Evolutionary conservation across 2,888 invertebrate species (phyloP).

Genomic region (Lordiphosa fenestrarum): DNA sequence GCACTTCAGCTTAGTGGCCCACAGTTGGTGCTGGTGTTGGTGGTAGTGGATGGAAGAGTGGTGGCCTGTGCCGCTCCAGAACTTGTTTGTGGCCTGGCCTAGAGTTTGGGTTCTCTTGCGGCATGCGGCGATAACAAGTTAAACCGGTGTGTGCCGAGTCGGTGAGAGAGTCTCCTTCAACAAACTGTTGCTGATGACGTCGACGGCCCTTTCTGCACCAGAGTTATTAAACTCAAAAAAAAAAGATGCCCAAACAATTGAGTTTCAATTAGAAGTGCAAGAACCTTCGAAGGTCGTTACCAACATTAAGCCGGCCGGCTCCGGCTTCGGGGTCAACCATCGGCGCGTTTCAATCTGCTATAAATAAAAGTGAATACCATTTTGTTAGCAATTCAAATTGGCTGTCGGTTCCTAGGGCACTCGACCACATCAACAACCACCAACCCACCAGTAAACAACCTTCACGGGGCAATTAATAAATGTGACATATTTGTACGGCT

Average conservation of each 20-base stretch:
- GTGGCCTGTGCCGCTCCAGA: slow-evolving; percentile 64
- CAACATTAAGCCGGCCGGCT: slow-evolving; percentile 51
- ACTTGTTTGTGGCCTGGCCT: slow-evolving; percentile 70
- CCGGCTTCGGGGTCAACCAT: slow-evolving; percentile 24
- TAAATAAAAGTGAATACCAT: too few species aligned
- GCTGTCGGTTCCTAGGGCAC: too few species aligned
- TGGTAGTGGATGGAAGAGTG: background rate
- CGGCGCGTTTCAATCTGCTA: too few species aligned
- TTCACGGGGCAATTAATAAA: slow-evolving; percentile 20
- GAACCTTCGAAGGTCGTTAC: slow-evolving; percentile 33
- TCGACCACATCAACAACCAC: slow-evolving; percentile 12
- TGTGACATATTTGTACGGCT: slow-evolving; percentile 49
- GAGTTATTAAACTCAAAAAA: slow-evolving; percentile 31
- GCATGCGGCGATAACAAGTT: slow-evolving; percentile 75
- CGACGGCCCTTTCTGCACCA: slow-evolving; percentile 43
- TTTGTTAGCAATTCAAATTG: too few species aligned
- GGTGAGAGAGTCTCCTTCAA: slow-evolving; percentile 59
- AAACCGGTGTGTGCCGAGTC: slow-evolving; percentile 65
- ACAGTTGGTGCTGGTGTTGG: slow-evolving; percentile 16
- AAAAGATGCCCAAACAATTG: slow-evolving; percentile 38
- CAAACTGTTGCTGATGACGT: slow-evolving; percentile 72
- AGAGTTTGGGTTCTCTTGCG: slow-evolving; percentile 42
- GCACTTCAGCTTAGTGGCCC: slow-evolving; percentile 45
- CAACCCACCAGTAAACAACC: slow-evolving; percentile 10
- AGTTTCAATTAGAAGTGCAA: slow-evolving; percentile 56